Evolutionary conservation across 2,888 invertebrate genomes (phyloP), one percentile per base, ranked within the genome.

Genomic region (Sipha maydis): DNA sequence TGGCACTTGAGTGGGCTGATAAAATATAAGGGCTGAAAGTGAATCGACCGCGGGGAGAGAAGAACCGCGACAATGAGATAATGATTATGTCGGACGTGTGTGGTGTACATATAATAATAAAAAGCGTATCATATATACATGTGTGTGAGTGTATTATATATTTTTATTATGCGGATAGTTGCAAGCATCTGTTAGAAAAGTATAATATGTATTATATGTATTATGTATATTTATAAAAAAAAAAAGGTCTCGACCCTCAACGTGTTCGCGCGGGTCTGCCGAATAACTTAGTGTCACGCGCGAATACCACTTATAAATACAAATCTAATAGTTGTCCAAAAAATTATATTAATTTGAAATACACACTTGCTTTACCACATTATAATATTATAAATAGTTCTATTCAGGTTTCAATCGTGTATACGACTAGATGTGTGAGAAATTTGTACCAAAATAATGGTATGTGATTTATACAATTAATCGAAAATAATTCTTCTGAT

Each of bases 21-120:
- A 61, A 80, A 86, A 38, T 71, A 56, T 71, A 19, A 85, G 85
- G 85, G 85, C 77, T 77, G 61, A 17, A 84, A 84, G 75, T 75
- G 73, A n/a, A 84, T 76, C 77, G 5, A 41, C n/a, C 11, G 28
- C 78, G 83, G 83, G 17, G 48, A 48, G 41, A 31, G 83, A n/a
- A n/a, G n/a, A 76, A 38, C 61, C 73, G 77, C 80, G 88, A 88
- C 88, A 88, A 88, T 88, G 88, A 88, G 88, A 88, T 88, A 88
- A 88, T 88, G 88, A 88, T 88, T 88, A 82, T 80, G 88, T 88
- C 41, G 75, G 75, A 28, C 71, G 34, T 19, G 48, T 17, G 21
- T 7, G 11, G 38, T 19, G 73, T 61, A 61, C n/a, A 71, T 17
- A 48, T 28, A 54, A 19, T 56, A 38, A 38, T 75, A 34, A 38